A percentile compares a stretch with the other conserved stretches of the same genome.
Evolutionary conservation across 2,888 invertebrate species (phyloP).

Genomic region (Creontiades dilutus): DNA sequence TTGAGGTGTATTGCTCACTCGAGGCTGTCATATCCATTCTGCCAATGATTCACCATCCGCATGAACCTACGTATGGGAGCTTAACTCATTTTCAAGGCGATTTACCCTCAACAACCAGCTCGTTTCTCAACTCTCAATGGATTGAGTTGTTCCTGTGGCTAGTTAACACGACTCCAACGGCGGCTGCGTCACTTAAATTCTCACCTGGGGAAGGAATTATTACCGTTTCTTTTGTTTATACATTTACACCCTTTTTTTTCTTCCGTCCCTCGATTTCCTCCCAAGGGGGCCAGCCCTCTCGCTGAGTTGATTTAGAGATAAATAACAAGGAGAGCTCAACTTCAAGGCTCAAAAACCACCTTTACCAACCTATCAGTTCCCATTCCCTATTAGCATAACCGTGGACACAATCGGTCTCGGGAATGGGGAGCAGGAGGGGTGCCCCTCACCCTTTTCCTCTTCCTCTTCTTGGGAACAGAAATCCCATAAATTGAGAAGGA

Average conservation of each 20-base stretch:
- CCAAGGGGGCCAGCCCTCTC: slow-evolving; percentile 18
- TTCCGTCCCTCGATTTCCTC: slow-evolving; percentile 24
- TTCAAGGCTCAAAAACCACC: slow-evolving; percentile 38
- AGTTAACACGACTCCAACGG: slow-evolving; percentile 26
- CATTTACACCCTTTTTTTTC: slow-evolving; percentile 35
- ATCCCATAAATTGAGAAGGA: slow-evolving; percentile 55
- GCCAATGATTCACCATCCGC: too few species aligned
- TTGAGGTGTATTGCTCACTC: too few species aligned
- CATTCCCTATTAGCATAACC: slow-evolving; percentile 60
- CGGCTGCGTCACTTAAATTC: slow-evolving; percentile 53
- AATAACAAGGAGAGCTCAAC: slow-evolving; percentile 51
- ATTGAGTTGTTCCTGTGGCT: slow-evolving; percentile 48
- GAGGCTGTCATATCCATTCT: too few species aligned
- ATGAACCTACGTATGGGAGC: background rate
- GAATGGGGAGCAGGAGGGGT: background rate
- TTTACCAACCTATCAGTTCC: slow-evolving; percentile 46
- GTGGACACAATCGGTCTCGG: slow-evolving; percentile 42
- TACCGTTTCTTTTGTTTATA: slow-evolving; percentile 59
- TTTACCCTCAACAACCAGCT: background rate
- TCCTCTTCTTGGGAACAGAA: slow-evolving; percentile 21
- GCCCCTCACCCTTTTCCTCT: too few species aligned
- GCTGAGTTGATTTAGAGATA: slow-evolving; percentile 69
- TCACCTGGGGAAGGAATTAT: slow-evolving; percentile 55
- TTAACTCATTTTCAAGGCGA: background rate
- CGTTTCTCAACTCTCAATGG: slow-evolving; percentile 24